Base-by-base conservation (phyloP, 2,113 vertebrate genomes). In the Pangasianodon gigas region DNA sequence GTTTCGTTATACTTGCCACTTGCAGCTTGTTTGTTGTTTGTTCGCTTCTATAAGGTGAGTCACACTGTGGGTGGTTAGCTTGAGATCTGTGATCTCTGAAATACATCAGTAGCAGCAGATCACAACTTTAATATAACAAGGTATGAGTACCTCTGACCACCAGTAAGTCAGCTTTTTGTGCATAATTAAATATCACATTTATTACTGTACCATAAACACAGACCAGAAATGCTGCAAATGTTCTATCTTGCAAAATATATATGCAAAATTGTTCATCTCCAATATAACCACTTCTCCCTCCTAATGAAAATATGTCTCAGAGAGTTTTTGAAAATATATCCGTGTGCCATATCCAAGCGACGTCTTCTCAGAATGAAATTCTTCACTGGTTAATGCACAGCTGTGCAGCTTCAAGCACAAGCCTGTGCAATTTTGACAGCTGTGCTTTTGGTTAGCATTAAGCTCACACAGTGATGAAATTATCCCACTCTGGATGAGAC, bases 71-170 rank as follows among this genome's bases (percentile, higher is more conserved):
- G 92, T 92, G 94, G 94, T 89, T 93, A 88, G 94, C 95, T 92
- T 93, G 21, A 79, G 84, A 93, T 86, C 89, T 86, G 92, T 93
- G 94, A 87, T n/a, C 11, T 44, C 92, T 93, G 91, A 94, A 95
- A 95, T 94, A 95, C 95, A 94, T 92, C 93, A 91, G 93, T 93
- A 91, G 91, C 90, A 93, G 85, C 74, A 94, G 94, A 94, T 95
- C 94, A 93, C 94, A 95, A 95, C 94, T 93, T 94, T 95, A 94
- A 91, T 94, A 93, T 74, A 92, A 91, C 89, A 41, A 86, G 71
- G 18, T 41, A 74, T 21, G 88, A 89, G 62, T 92, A 93, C 92
- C 93, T 86, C 65, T 74, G 67, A 88, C 90, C 92, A 92, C 91
- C 52, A 71, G 37, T 14, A 44, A 75, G 52, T 58, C n/a, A 41